Conservation (phyloP, 2,113 vertebrate species). For the Eurypyga helias region DNA sequence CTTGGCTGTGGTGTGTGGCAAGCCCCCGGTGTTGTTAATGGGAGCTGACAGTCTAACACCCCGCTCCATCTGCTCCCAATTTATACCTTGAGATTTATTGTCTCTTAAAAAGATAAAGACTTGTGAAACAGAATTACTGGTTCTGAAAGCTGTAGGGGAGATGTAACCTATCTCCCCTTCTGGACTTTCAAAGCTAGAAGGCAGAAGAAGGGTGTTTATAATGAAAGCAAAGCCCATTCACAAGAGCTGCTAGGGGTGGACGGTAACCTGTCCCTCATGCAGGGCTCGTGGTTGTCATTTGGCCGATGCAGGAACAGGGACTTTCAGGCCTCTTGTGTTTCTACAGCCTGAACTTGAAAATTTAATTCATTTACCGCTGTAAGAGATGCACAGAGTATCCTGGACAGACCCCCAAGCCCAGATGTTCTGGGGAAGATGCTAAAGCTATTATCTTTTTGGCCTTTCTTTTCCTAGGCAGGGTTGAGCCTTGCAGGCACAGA, state of each 20-base stretch:
- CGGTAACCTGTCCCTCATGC: not conserved
- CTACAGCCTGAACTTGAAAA: not conserved
- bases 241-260: not conserved
- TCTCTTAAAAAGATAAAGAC: not conserved
- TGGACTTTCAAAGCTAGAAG: fast-evolving
- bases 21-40: not conserved
- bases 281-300: not conserved
- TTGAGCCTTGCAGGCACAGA: not conserved
- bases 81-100: not conserved
- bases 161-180: fast-evolving
- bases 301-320: not conserved
- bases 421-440: fast-evolving
- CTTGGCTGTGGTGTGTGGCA: not conserved
- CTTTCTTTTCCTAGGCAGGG: not conserved
- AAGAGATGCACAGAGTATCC: not conserved
- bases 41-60: slow-evolving; percentile 39
- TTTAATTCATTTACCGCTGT: fast-evolving
- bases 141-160: not conserved
- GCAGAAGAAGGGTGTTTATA: not conserved
- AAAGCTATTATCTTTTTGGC: not conserved
- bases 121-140: not conserved
- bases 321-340: not conserved
- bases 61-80: not conserved
- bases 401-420: not conserved
- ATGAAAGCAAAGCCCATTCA: not conserved